Base-by-base conservation (phyloP, 1,140 invertebrate species). In the Heliconius nattereri region DNA sequence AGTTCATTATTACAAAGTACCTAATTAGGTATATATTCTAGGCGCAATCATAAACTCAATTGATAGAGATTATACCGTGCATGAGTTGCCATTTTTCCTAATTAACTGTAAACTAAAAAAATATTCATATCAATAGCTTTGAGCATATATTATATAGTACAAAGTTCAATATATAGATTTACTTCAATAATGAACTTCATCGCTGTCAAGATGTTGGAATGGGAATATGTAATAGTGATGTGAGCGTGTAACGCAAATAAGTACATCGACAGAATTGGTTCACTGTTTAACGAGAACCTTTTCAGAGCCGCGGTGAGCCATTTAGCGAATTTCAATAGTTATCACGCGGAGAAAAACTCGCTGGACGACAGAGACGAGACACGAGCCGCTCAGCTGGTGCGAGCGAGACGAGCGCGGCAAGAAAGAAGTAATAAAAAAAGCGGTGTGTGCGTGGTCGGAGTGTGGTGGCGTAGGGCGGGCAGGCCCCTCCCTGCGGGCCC, bases 311-410 rank as follows among this genome's bases (percentile, higher is more conserved):
- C 90, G 89, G 91, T 88, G 90, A 93, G 89, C 91, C 90, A 90
- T 94, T 94, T 93, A 94, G 93, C 93, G 91, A 93, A 94, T 93
- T 93, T 93, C 92, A 93, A 94, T 94, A 94, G 92, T 94, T 93
- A 94, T 92, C 92, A 86, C 91, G 86, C 87, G 86, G 91, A 93
- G 91, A 94, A 94, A 93, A 93, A 93, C 91, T 91, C 89, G 81
- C 80, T 79, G 80, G 78, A 26, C 76, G 90, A 91, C 78, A 86
- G 87, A 82, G 91, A 93, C 83, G 84, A 13, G 79, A 74, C 75
- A 83, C 83, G 82, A 82, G 81, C 23, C 49, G 74, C 26, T 78
- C 78, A 54, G 73, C 71, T 78, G 72, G 90, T 82, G 87, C 78
- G 91, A 92, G 85, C 79, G 89, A 85, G 92, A 93, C 82, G 86